Evolutionary conservation across 2,888 invertebrate species (phyloP).

Genomic region (Drosophila eohydei): DNA sequence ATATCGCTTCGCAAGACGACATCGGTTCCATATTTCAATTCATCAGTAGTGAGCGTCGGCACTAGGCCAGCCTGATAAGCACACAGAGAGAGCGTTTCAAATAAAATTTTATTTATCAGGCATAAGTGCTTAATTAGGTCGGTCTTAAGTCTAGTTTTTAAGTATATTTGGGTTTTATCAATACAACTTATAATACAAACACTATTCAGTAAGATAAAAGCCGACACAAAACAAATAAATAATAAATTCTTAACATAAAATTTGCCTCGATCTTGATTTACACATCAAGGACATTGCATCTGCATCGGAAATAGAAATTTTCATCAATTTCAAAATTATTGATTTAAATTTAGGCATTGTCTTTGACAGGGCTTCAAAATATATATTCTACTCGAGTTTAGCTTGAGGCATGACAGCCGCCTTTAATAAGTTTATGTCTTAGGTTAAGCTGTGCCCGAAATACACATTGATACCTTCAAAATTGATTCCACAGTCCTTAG

Average conservation of each 20-base stretch:
- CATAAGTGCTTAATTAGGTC: neutral
- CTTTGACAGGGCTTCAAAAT: neutral
- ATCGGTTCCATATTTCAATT: slow-evolving; percentile 25
- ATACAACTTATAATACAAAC: neutral
- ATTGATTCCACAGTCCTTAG: neutral
- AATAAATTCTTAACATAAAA: neutral
- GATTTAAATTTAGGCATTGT: neutral
- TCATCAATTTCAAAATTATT: neutral
- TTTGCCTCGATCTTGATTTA: neutral
- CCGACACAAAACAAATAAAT: neutral
- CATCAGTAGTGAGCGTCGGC: neutral
- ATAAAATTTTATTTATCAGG: slow-evolving; percentile 1
- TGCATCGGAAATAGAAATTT: neutral
- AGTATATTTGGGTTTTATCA: slow-evolving; percentile 5
- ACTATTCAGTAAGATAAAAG: slow-evolving; percentile 2
- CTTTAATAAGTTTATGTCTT: neutral
- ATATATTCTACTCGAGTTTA: too few relatives aligned
- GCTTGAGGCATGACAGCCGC: neutral
- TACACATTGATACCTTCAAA: neutral
- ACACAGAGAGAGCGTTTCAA: neutral
- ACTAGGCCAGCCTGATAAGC: too few relatives aligned
- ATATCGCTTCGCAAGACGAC: slow-evolving; percentile 21
- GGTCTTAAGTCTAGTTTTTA: neutral
- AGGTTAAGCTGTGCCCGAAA: neutral
- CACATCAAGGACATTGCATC: neutral